Conservation (phyloP, 2,797 vertebrate species). For the Mormyrus proboscirostris region DNA sequence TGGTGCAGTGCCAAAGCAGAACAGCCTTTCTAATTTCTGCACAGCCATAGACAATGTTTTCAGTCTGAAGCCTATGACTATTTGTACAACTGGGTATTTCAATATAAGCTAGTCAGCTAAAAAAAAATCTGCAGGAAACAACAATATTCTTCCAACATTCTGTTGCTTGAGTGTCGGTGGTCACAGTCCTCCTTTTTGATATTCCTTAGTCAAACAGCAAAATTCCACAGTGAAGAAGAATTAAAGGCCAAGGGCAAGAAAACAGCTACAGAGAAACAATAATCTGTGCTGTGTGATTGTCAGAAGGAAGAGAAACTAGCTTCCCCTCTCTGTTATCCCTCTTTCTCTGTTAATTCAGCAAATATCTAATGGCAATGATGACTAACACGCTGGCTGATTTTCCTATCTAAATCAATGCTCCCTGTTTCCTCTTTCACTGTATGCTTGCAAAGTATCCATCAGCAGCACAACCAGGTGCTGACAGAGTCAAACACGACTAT, state of each 20-base stretch:
- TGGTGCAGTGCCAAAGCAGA: not conserved
- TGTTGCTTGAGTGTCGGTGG: not conserved
- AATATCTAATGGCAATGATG: constrained; percentile 12
- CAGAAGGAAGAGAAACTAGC: constrained; percentile 14
- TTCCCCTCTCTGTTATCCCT: constrained; percentile 16
- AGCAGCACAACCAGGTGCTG: not conserved
- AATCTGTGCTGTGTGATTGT: not conserved
- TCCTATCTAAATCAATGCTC: constrained; percentile 11
- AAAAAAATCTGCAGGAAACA: not conserved
- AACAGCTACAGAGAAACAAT: not conserved
- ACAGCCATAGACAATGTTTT: not conserved
- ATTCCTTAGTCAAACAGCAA: not conserved
- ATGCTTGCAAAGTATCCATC: not conserved
- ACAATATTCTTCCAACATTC: not conserved
- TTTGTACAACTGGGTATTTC: not conserved
- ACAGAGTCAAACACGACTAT: not conserved
- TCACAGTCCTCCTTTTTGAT: not conserved
- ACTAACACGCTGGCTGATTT: not conserved
- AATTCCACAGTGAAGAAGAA: not conserved
- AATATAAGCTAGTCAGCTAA: not conserved
- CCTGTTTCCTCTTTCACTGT: constrained; percentile 17
- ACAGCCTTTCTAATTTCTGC: not conserved
- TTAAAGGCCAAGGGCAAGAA: not conserved
- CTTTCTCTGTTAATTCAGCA: constrained; percentile 5
- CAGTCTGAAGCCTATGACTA: not conserved